Evolutionary conservation across 2,888 invertebrate species (phyloP).

Genomic region (Epistrophe grossulariae): DNA sequence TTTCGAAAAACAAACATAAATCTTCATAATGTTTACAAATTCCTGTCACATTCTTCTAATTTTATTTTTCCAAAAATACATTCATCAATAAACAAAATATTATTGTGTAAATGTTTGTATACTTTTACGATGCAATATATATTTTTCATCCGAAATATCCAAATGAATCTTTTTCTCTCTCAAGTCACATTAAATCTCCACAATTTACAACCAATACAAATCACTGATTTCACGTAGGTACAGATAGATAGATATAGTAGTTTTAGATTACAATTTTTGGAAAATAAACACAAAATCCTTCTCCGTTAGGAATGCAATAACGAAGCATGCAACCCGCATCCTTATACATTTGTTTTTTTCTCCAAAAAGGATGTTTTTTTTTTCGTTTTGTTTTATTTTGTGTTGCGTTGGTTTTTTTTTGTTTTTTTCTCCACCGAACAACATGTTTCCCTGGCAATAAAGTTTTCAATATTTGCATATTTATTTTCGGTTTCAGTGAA

Average conservation of each 20-base stretch:
- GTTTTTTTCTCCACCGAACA: slow-evolving; percentile 12
- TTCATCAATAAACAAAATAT: background rate
- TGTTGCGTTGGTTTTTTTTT: background rate
- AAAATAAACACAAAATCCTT: slow-evolving; percentile 48
- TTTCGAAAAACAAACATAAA: no score
- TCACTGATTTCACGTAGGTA: slow-evolving; percentile 40
- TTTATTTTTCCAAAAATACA: background rate
- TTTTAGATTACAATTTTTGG: slow-evolving; percentile 47
- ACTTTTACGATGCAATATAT: slow-evolving; percentile 19
- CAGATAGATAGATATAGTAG: background rate
- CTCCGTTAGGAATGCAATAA: slow-evolving; percentile 38
- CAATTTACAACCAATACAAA: slow-evolving; percentile 48
- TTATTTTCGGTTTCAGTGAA: slow-evolving; percentile 59
- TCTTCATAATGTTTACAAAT: no score
- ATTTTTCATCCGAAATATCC: background rate
- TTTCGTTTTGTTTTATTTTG: slow-evolving; percentile 2
- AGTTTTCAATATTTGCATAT: slow-evolving; percentile 69
- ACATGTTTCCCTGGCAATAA: slow-evolving; percentile 66
- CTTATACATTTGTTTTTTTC: slow-evolving; percentile 11
- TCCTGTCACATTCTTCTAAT: no score
- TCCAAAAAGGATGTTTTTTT: background rate
- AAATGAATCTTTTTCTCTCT: slow-evolving; percentile 2
- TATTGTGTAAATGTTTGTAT: slow-evolving; percentile 10
- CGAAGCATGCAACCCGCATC: slow-evolving; percentile 11
- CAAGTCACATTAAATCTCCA: slow-evolving; percentile 26